phyloP scores from a whole-genome alignment of 2,113 vertebrate species.

The Aldabrachelys gigantea region DNA sequence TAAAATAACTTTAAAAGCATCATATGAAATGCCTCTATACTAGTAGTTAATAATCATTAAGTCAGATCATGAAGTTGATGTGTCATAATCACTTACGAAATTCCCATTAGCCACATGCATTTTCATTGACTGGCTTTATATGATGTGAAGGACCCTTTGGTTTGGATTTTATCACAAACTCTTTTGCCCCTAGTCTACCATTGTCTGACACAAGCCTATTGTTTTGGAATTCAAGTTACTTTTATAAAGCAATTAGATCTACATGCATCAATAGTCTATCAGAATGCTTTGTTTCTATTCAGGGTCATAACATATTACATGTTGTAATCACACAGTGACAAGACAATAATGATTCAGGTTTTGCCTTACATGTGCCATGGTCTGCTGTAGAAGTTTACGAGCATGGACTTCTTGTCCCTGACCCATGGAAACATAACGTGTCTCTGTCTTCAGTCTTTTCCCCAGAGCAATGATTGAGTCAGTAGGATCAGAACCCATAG shows the following conservation, averaged over 20 bases:
- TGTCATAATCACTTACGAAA: neutral
- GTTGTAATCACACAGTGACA: neutral
- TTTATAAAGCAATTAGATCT: neutral
- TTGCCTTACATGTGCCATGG: slow-evolving; percentile 88
- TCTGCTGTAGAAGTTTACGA: slow-evolving; percentile 91
- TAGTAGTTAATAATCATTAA: neutral
- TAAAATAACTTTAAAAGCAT: neutral
- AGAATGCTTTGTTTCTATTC: neutral
- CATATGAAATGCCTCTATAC: neutral
- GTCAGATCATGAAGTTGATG: neutral
- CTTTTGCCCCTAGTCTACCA: neutral
- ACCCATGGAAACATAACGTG: slow-evolving; percentile 94
- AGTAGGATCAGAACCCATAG: slow-evolving; percentile 96
- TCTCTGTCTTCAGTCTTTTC: slow-evolving; percentile 89
- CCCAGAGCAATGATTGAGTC: slow-evolving; percentile 93
- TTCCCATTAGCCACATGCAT: neutral
- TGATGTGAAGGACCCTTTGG: neutral
- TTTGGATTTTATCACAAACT: neutral
- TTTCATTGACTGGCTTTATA: neutral
- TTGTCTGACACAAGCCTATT: neutral
- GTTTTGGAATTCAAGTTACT: neutral
- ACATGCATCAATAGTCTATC: neutral
- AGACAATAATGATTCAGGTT: neutral
- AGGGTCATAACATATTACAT: neutral
- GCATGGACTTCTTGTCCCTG: slow-evolving; percentile 94